Conservation (phyloP, 2,797 vertebrate species). For the Siniperca scherzeri region DNA sequence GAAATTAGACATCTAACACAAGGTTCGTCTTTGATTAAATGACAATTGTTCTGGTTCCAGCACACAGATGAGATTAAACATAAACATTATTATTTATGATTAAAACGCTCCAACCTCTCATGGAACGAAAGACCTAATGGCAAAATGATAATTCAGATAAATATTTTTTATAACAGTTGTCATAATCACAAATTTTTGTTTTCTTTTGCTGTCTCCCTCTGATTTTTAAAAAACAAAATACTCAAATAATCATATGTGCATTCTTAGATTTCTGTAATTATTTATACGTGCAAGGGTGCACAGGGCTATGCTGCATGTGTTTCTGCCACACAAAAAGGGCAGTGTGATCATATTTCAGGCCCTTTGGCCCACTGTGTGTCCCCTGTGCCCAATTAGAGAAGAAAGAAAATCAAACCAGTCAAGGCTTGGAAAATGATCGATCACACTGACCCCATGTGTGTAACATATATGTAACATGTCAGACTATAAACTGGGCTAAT, state of each 20-base stretch:
- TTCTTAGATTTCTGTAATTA: background rate
- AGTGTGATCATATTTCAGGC: constrained; percentile 50
- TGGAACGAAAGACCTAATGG: constrained; percentile 53
- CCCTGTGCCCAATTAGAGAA: constrained; percentile 77
- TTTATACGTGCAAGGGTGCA: background rate
- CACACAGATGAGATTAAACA: constrained; percentile 51
- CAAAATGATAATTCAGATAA: constrained; percentile 52
- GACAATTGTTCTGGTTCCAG: constrained; percentile 57
- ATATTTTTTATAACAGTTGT: constrained; percentile 14
- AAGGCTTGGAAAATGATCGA: constrained; percentile 71
- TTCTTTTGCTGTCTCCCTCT: background rate
- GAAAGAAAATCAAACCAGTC: constrained; percentile 73
- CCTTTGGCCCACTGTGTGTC: constrained; percentile 26
- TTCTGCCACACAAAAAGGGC: constrained; percentile 38
- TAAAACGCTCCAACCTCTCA: constrained; percentile 30
- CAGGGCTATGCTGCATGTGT: constrained; percentile 5
- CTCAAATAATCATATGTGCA: background rate
- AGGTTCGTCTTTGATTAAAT: constrained; percentile 50
- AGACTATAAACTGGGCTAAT: constrained; percentile 71
- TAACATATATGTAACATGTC: constrained; percentile 77
- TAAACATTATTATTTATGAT: constrained; percentile 65
- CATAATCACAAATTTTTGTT: constrained; percentile 18
- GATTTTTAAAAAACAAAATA: background rate
- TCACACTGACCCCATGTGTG: constrained; percentile 68
- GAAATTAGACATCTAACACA: constrained; percentile 51